Evolutionary conservation across 1,140 invertebrate genomes (phyloP), one percentile per base, ranked within the genome.

Genomic region (Drosophila pseudoobscura): DNA sequence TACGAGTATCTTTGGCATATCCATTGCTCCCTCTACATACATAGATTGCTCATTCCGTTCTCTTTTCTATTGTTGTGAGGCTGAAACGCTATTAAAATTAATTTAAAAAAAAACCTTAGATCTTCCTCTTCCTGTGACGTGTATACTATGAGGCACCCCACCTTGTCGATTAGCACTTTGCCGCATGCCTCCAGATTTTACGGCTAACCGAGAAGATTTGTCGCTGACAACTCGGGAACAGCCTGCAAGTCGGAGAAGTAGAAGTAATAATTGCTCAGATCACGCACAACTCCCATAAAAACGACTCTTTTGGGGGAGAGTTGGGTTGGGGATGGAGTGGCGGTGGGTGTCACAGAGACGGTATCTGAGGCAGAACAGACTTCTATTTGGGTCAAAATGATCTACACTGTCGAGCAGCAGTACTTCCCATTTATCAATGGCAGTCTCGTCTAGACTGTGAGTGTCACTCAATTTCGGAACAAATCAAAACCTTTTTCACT

Each of bases 231-330:
- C 57, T 59, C 61, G 39, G 50, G 35, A 43, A 44, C 24, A 15
- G 9, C 39, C 54, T 57, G 63, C 24, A 43, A 69, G 63, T 65
- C 51, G 64, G 51, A 57, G 61, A 50, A 46, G 58, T 64, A 57
- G 58, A 47, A 46, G 58, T 64, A 64, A 62, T 85, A 84, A 84
- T 84, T 79, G 66, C 80, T 13, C 17, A 52, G 72, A 80, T 58
- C 80, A 84, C 80, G 80, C 80, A 84, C 80, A 80, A 59, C 60
- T 76, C 70, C 22, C 65, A 84, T 84, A 84, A 84, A 76, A 73
- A 47, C 39, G 45, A 44, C 39, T 17, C 56, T 47, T 61, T 49
- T 35, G 11, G 13, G 7, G 31, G 44, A 63, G 43, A 45, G 61
- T 47, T 44, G 5, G 24, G 24, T 20, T 46, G 43, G 15, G 55